These are phyloP conservation scores for Sandelia bainsii DNA, from an alignment of 2,797 vertebrate genomes.

Conservation along the genomic window DNA sequence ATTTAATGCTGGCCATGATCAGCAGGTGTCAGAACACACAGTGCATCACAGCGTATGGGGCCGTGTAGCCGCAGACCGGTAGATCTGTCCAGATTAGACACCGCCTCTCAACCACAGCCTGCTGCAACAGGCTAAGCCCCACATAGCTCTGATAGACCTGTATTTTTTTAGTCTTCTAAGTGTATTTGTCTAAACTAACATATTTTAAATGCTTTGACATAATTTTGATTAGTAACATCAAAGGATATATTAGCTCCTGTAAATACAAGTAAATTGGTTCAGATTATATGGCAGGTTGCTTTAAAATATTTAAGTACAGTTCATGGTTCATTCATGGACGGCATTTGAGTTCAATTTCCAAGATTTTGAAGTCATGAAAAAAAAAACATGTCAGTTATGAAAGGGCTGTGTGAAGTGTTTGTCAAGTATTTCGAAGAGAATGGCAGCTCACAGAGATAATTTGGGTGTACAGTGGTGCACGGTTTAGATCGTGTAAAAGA, in stretches of 20 bases:
- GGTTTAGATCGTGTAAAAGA: slow-evolving; percentile 35
- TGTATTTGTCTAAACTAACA: slow-evolving; percentile 2
- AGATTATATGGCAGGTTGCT: slow-evolving; percentile 17
- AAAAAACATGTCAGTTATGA: slow-evolving; percentile 28
- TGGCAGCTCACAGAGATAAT: slow-evolving; percentile 25
- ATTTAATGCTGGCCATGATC: too few relatives aligned
- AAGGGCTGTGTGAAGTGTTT: slow-evolving; percentile 31
- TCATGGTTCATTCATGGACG: slow-evolving; percentile 41
- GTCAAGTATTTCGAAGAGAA: slow-evolving; percentile 34
- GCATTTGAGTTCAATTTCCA: slow-evolving; percentile 44
- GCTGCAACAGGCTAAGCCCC: too few relatives aligned
- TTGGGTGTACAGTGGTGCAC: background rate
- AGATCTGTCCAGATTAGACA: too few relatives aligned
- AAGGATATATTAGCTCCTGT: slow-evolving; percentile 15
- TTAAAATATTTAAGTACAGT: slow-evolving; percentile 42
- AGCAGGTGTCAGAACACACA: too few relatives aligned
- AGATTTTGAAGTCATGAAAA: slow-evolving; percentile 41
- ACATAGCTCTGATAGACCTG: background rate
- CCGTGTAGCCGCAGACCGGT: too few relatives aligned
- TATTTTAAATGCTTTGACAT: slow-evolving; percentile 1
- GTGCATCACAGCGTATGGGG: too few relatives aligned
- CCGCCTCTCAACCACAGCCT: too few relatives aligned
- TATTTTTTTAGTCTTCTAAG: background rate
- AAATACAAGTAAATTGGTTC: background rate
- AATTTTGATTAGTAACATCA: slow-evolving; percentile 41